Evolutionary conservation across 2,113 vertebrate species (phyloP).

Genomic region (Megaptera novaeangliae): DNA sequence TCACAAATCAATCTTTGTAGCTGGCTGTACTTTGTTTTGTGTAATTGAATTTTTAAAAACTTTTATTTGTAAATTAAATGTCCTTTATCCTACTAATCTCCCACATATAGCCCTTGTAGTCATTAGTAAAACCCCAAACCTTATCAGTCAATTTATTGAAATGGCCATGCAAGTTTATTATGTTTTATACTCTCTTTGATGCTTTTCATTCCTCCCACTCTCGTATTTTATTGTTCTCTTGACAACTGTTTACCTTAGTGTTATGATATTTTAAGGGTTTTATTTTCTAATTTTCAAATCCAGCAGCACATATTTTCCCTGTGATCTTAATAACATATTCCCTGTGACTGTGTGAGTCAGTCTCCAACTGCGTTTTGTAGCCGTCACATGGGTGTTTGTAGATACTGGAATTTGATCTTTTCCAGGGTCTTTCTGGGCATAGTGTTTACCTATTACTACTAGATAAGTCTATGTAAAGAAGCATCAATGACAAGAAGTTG

Average conservation of each 20-base stretch:
- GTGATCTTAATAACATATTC: neutral
- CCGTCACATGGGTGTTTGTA: neutral
- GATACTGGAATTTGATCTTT: neutral
- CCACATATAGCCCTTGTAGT: neutral
- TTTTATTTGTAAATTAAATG: neutral
- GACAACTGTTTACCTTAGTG: neutral
- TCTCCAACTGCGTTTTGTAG: neutral
- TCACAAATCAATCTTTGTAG: neutral
- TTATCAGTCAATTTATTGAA: neutral
- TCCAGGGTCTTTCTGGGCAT: neutral
- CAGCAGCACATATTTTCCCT: neutral
- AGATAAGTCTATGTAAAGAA: neutral
- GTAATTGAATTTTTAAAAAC: neutral
- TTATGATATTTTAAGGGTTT: neutral
- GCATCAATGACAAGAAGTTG: neutral
- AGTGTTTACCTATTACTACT: neutral
- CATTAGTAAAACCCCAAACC: neutral
- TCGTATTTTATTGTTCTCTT: neutral
- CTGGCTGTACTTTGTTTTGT: neutral
- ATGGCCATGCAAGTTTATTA: neutral
- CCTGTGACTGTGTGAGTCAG: neutral
- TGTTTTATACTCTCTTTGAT: neutral
- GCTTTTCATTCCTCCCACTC: neutral
- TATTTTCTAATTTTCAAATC: neutral
- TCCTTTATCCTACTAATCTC: neutral